phyloP scores from a whole-genome alignment of 64 coral and sea anemone genomes.

The Dendronephthya gigantea region DNA sequence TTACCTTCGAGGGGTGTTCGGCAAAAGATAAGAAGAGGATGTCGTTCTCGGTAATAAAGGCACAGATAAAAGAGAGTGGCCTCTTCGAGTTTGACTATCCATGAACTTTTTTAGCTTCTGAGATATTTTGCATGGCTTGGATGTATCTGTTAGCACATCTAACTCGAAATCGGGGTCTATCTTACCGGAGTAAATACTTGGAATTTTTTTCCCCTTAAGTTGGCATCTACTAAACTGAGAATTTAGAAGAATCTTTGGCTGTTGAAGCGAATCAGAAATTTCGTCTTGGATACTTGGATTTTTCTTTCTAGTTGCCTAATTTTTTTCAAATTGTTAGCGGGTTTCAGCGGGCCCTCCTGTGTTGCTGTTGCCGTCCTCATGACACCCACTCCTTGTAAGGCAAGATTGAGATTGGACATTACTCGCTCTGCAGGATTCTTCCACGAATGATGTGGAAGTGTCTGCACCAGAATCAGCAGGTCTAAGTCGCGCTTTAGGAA shows the following conservation, averaged over 20 bases:
- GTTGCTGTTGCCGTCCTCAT: conserved; percentile 32
- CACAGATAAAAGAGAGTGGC: conserved; percentile 12
- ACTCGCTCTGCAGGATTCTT: conserved; percentile 37
- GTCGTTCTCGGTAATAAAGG: neutral
- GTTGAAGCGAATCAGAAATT: conserved; percentile 40
- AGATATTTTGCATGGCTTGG: conserved; percentile 24
- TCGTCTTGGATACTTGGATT: conserved; percentile 37
- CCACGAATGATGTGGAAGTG: conserved; percentile 41
- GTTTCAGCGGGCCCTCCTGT: conserved; percentile 22
- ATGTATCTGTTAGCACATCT: too few species aligned
- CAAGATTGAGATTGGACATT: conserved; percentile 54
- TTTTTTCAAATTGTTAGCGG: conserved; percentile 37
- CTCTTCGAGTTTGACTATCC: conserved; percentile 29
- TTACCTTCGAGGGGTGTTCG: neutral
- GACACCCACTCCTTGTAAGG: conserved; percentile 39
- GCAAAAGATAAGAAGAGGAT: conserved; percentile 1
- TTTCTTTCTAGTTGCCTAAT: conserved; percentile 35
- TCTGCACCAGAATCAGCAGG: conserved; percentile 14
- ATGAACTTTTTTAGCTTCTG: conserved; percentile 43
- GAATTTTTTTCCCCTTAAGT: conserved; percentile 44
- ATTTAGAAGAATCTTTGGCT: conserved; percentile 27
- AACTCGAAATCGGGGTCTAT: conserved; percentile 33
- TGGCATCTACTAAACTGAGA: conserved; percentile 8
- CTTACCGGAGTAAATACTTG: conserved; percentile 49
- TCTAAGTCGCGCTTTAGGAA: conserved; percentile 31